Evolutionary conservation across 2,888 invertebrate species (phyloP).

Genomic region (Lobophora halterata): DNA sequence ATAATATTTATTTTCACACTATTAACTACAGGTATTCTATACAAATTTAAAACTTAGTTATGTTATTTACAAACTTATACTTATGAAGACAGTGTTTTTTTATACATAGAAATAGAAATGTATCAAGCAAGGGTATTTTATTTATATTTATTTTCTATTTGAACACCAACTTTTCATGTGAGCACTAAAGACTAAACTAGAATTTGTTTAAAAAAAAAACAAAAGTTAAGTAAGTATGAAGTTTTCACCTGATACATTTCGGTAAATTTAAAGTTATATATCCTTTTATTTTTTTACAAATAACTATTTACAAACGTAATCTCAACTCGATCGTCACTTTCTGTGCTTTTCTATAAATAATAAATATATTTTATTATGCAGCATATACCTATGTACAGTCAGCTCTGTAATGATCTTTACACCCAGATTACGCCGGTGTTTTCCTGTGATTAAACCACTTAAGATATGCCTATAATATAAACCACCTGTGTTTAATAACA

Average conservation of each 20-base stretch:
- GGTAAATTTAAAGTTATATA: too few species aligned
- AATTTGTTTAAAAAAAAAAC: not conserved
- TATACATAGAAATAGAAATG: slow-evolving; percentile 40
- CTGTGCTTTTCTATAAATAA: slow-evolving; percentile 24
- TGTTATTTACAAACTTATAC: slow-evolving; percentile 68
- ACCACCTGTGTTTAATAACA: too few species aligned
- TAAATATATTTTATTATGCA: slow-evolving; percentile 9
- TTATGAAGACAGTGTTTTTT: slow-evolving; percentile 49
- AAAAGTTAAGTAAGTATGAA: not conserved
- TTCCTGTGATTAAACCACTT: too few species aligned
- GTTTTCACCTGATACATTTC: slow-evolving; percentile 21
- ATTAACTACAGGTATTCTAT: slow-evolving; percentile 51
- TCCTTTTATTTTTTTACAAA: slow-evolving; percentile 9
- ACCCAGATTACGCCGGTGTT: too few species aligned
- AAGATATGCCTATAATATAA: too few species aligned
- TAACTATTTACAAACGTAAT: slow-evolving; percentile 19
- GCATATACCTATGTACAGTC: too few species aligned
- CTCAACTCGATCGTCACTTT: slow-evolving; percentile 17
- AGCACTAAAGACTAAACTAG: too few species aligned
- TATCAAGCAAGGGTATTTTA: slow-evolving; percentile 14
- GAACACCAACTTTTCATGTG: too few species aligned
- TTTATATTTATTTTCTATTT: not conserved
- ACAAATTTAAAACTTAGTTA: slow-evolving; percentile 67
- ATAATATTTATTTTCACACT: slow-evolving; percentile 41
- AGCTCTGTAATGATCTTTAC: too few species aligned